Conservation (phyloP, 1,140 invertebrate genomes). For the Aphidius gifuensis region DNA sequence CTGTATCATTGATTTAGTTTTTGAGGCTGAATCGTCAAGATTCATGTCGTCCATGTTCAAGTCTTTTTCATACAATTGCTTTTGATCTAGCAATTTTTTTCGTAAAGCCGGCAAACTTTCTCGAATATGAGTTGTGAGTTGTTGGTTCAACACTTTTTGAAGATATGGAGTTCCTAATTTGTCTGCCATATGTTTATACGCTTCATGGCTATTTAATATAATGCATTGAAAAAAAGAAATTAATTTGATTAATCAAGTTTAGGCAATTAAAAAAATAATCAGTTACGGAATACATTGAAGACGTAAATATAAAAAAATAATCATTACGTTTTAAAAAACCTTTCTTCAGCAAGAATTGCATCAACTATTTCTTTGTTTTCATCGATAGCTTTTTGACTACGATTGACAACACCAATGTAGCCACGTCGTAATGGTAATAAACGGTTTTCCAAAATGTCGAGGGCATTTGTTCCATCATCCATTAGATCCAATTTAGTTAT, state of each 20-base stretch:
- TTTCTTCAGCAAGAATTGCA: conserved; percentile 91
- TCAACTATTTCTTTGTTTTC: conserved; percentile 95
- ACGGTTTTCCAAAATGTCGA: conserved; percentile 97
- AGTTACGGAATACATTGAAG: background rate
- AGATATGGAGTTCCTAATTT: conserved; percentile 96
- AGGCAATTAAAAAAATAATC: background rate
- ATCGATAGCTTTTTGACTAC: conserved; percentile 97
- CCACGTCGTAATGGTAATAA: conserved; percentile 90
- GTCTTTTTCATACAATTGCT: conserved; percentile 92
- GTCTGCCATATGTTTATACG: conserved; percentile 94
- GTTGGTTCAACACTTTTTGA: conserved; percentile 96
- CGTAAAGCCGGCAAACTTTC: conserved; percentile 93
- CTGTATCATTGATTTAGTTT: conserved; percentile 99
- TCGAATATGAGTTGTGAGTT: conserved; percentile 98
- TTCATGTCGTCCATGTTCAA: conserved; percentile 98
- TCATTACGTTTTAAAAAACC: conserved; percentile 89
- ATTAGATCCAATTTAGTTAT: conserved; percentile 99
- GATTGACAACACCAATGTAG: conserved; percentile 98
- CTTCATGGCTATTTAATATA: conserved; percentile 68
- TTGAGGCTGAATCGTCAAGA: conserved; percentile 96
- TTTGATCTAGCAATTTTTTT: conserved; percentile 94
- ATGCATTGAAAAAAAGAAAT: background rate
- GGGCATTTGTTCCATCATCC: conserved; percentile 99
- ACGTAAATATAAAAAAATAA: background rate
- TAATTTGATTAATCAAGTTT: no score